These are phyloP conservation scores for Heteromormyrus szaboi DNA, from an alignment of 2,797 vertebrate species.

Conservation along the genomic window DNA sequence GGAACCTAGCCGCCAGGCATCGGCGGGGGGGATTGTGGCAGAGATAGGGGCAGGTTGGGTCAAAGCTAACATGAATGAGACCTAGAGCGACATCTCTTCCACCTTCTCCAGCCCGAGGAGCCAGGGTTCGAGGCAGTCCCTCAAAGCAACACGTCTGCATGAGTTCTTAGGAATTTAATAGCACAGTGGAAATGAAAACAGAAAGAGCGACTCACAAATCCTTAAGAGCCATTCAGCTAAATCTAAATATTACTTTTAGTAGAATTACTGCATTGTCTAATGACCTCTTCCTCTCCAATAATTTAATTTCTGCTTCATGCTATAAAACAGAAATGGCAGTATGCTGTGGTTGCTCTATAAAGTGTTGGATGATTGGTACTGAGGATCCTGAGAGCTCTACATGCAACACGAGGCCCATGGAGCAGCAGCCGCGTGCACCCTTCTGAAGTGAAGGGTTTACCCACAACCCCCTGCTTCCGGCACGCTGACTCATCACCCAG, in stretches of 20 bases:
- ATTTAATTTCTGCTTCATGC: not conserved
- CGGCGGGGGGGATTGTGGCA: not conserved
- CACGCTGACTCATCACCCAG: not conserved
- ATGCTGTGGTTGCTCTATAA: not conserved
- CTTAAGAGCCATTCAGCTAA: not conserved
- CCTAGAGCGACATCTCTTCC: not conserved
- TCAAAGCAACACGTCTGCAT: not conserved
- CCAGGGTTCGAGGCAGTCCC: not conserved
- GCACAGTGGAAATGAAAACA: not conserved
- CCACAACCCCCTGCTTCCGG: not conserved
- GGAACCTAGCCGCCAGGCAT: not conserved
- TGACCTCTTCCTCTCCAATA: not conserved
- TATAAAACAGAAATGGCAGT: not conserved
- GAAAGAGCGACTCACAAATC: not conserved
- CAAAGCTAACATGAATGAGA: not conserved
- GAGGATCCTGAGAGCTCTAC: not conserved
- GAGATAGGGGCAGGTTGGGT: not conserved
- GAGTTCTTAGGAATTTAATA: not conserved
- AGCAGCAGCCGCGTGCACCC: not conserved
- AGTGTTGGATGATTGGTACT: not conserved
- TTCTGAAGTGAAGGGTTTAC: not conserved
- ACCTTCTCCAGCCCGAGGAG: not conserved
- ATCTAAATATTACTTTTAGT: not conserved
- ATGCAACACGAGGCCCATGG: not conserved
- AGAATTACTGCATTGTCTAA: not conserved